phyloP scores from a whole-genome alignment of 1,140 invertebrate genomes.

The Lerema accius region DNA sequence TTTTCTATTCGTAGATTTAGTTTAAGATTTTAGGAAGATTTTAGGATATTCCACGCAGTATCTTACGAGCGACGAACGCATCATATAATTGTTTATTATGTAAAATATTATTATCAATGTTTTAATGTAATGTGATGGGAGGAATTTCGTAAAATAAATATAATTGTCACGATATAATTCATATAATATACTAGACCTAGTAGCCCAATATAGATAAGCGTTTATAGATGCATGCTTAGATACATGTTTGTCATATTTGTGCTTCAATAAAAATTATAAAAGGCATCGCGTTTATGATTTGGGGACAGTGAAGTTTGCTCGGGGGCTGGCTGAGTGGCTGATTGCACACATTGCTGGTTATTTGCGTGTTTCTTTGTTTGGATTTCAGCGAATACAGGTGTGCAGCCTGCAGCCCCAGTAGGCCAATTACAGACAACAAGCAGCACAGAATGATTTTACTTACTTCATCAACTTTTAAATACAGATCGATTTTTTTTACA shows the following conservation, averaged over 20 bases:
- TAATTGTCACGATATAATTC: slow-evolving; percentile 46
- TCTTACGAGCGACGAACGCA: slow-evolving; percentile 34
- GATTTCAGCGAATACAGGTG: too few relatives aligned
- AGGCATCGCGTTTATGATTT: slow-evolving; percentile 57
- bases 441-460: too few relatives aligned
- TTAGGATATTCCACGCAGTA: slow-evolving; percentile 38
- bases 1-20: slow-evolving; percentile 41
- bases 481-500: too few relatives aligned
- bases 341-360: slow-evolving; percentile 69
- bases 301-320: neutral
- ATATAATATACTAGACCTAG: slow-evolving; percentile 48
- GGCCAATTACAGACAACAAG: too few relatives aligned
- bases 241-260: slow-evolving; percentile 72
- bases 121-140: slow-evolving; percentile 43
- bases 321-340: slow-evolving; percentile 27
- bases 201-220: slow-evolving; percentile 61
- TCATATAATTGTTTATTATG: slow-evolving; percentile 45
- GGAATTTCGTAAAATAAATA: slow-evolving; percentile 39
- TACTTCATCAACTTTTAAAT: too few relatives aligned
- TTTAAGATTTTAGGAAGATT: slow-evolving; percentile 36
- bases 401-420: too few relatives aligned
- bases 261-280: slow-evolving; percentile 73
- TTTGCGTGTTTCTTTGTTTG: slow-evolving; percentile 55
- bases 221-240: slow-evolving; percentile 66
- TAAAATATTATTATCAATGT: slow-evolving; percentile 60